Conservation (phyloP, 1,140 invertebrate species). For the Aphaenogaster ashmeadi region DNA sequence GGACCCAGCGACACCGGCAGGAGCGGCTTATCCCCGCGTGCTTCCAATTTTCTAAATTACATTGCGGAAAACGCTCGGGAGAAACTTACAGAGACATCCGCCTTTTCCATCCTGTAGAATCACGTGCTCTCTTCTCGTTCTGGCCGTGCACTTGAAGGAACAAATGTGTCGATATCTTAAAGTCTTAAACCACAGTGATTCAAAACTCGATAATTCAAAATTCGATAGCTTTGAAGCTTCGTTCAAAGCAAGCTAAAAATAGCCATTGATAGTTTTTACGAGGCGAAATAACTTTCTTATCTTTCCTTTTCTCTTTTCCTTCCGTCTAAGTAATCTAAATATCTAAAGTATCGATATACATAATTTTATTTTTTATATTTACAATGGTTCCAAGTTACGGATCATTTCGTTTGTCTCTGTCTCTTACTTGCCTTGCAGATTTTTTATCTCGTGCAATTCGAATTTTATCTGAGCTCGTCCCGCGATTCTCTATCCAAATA, state of each 20-base stretch:
- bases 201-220: constrained; percentile 20
- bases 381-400: not conserved
- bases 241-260: not conserved
- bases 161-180: not conserved
- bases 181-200: constrained; percentile 3
- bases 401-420: not conserved
- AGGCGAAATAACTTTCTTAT: not conserved
- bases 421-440: not conserved
- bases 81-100: constrained; percentile 10
- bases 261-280: not conserved
- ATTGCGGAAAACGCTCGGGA: constrained; percentile 53
- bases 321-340: not conserved
- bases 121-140: not conserved
- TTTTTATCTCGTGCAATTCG: constrained; percentile 6
- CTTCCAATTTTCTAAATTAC: constrained; percentile 80
- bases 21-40: constrained; percentile 69
- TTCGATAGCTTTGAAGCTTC: not conserved
- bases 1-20: constrained; percentile 61
- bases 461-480: constrained; percentile 20
- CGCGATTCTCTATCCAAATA: constrained; percentile 8
- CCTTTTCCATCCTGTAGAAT: constrained; percentile 2
- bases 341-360: not conserved
- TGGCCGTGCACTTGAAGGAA: not conserved
- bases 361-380: not conserved
- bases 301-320: not conserved